A percentile compares a stretch with the other conserved stretches of the same genome.
Evolutionary conservation across 92 coral and sea anemone genomes (phyloP).

Genomic region (Galaxea fascicularis): DNA sequence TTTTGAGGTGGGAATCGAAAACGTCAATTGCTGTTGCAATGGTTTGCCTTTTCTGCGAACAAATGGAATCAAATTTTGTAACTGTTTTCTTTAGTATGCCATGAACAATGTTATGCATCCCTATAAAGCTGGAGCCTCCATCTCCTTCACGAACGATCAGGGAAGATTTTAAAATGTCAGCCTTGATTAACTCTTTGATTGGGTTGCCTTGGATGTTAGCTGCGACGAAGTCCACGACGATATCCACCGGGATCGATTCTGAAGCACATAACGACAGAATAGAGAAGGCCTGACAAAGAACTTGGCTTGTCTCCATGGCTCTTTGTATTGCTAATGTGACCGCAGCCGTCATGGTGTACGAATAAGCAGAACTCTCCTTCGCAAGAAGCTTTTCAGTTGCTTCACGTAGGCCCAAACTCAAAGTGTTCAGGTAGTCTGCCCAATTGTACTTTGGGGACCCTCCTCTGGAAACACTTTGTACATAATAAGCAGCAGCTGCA

Average conservation of each 20-base stretch:
- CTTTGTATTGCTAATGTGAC: conserved; percentile 73
- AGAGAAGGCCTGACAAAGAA: conserved; percentile 49
- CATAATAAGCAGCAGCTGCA: conserved; percentile 84
- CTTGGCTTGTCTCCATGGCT: conserved; percentile 63
- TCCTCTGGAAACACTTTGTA: conserved; percentile 69
- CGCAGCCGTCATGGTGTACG: conserved; percentile 74
- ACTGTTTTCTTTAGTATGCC: background rate
- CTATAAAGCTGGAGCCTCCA: background rate
- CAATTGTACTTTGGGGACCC: conserved; percentile 73
- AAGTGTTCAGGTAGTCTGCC: conserved; percentile 55
- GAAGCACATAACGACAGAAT: conserved; percentile 1
- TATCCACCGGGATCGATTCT: background rate
- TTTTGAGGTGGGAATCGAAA: background rate
- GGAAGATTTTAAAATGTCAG: background rate
- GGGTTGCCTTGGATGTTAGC: too few species aligned
- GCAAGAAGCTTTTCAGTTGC: conserved; percentile 57
- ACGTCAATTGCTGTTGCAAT: background rate
- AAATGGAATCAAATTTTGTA: background rate
- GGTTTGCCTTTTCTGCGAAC: too few species aligned
- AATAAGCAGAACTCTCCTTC: conserved; percentile 40
- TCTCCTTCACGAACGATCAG: background rate
- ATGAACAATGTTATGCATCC: background rate
- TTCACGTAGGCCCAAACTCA: conserved; percentile 55
- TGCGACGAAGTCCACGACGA: background rate
- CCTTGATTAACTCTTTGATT: background rate